Evolutionary conservation across 2,113 vertebrate species (phyloP), one percentile per base, ranked within the genome.

Genomic region (Gymnarchus niloticus): DNA sequence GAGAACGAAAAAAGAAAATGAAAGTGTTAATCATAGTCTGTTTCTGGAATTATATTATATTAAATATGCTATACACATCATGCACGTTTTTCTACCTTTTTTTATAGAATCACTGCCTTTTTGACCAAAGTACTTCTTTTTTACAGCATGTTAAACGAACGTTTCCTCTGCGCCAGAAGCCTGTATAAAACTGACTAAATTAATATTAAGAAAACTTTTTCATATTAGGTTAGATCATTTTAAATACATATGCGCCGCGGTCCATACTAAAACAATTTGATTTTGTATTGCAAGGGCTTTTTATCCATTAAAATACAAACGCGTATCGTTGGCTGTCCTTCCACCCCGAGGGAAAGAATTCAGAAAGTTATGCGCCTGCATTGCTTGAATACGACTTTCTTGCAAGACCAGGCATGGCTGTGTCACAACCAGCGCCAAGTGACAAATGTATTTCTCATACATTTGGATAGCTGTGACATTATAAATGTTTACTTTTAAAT

Each of bases 381-480:
- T 91, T 93, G 89, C 90, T 89, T 59, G 87, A 77, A 86, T 91
- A 83, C 89, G 88, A 87, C 89, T 93, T 86, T 91, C 89, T 85
- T 93, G 85, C 94, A 95, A 93, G 94, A 94, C 92, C 91, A 90
- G 94, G 94, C 94, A 94, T 89, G 94, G 94, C 89, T 89, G 86
- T 87, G 89, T 88, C 87, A 89, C 91, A 87, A 54, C 51, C 77
- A 81, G 56, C 65, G 87, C 89, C 88, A 90, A 88, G 88, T 86
- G 69, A 85, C 88, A 90, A 86, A 88, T 84, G 87, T 85, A 84
- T 88, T 89, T 90, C 90, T 89, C 89, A 86, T 90, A 90, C 76
- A 25, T 17, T 54, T 19, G 17, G 54, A 51, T 65, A 41, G 49
- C 46, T 6, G 4, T 17, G 49, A 12, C 19, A 76, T 78, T 78